Evolutionary conservation across 2,888 invertebrate genomes (phyloP).

Genomic region (Argyresthia goedartella): DNA sequence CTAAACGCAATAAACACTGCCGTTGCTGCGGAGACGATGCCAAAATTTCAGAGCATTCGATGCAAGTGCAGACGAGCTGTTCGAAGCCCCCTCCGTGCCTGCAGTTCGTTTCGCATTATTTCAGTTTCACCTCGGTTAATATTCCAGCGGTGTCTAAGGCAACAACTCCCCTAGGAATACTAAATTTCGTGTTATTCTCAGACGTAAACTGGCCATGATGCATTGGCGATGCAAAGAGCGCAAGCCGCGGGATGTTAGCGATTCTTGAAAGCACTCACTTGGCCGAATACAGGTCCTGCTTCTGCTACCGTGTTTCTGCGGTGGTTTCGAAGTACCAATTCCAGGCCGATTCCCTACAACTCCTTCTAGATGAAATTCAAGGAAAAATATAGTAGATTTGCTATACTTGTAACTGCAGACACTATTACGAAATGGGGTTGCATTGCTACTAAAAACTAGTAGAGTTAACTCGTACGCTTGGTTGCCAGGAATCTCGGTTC

Average conservation of each 20-base stretch:
- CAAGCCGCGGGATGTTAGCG: background rate
- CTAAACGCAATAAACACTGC: no score
- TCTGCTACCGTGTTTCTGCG: background rate
- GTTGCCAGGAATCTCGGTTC: no score
- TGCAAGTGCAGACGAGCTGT: no score
- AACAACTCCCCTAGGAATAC: constrained; percentile 47
- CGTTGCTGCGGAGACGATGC: no score
- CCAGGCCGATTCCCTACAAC: no score
- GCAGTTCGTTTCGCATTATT: constrained; percentile 59
- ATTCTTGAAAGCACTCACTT: background rate
- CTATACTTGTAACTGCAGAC: no score
- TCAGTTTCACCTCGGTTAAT: constrained; percentile 45
- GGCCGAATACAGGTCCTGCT: background rate
- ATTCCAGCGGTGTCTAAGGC: constrained; percentile 41
- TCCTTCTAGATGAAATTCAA: no score
- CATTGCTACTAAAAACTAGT: background rate
- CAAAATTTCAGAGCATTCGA: no score
- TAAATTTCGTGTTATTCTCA: constrained; percentile 33
- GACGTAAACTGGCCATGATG: background rate
- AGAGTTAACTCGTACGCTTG: no score
- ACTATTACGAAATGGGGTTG: background rate
- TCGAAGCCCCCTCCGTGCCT: constrained; percentile 10
- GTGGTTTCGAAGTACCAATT: no score
- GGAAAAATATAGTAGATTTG: no score
- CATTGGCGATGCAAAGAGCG: background rate